Evolutionary conservation across 2,797 vertebrate genomes (phyloP).

Genomic region (Lagothrix lagotricha): DNA sequence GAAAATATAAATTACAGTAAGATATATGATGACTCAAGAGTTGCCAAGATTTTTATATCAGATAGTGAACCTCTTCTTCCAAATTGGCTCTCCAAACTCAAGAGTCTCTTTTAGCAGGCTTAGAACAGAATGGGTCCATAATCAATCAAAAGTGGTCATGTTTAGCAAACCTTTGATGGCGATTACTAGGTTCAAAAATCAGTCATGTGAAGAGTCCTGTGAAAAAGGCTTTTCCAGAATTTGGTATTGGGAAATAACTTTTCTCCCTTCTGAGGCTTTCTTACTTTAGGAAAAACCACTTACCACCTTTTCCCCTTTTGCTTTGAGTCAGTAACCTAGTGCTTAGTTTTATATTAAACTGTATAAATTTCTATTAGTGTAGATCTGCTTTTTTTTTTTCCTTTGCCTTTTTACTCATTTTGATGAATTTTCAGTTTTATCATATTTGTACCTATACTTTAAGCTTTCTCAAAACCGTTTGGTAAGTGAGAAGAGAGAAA

Average conservation of each 20-base stretch:
- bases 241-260: not conserved
- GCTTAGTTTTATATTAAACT: not conserved
- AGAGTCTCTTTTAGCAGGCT: not conserved
- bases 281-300: not conserved
- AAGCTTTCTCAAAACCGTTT: not conserved
- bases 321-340: not conserved
- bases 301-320: not conserved
- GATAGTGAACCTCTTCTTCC: not conserved
- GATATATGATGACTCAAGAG: not conserved
- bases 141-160: not conserved
- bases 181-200: not conserved
- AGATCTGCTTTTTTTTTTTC: slow-evolving; percentile 8
- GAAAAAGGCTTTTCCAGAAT: slow-evolving; percentile 18
- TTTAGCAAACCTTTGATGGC: not conserved
- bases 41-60: not conserved
- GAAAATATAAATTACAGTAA: slow-evolving; percentile 38
- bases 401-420: not conserved
- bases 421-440: slow-evolving; percentile 49
- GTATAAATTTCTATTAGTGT: not conserved
- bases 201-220: not conserved
- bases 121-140: not conserved
- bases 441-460: not conserved
- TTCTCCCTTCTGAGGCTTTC: not conserved
- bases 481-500: slow-evolving; percentile 18
- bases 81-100: not conserved